Conservation (phyloP, 2,113 vertebrate species). For the Gallinago paraguaiae region DNA sequence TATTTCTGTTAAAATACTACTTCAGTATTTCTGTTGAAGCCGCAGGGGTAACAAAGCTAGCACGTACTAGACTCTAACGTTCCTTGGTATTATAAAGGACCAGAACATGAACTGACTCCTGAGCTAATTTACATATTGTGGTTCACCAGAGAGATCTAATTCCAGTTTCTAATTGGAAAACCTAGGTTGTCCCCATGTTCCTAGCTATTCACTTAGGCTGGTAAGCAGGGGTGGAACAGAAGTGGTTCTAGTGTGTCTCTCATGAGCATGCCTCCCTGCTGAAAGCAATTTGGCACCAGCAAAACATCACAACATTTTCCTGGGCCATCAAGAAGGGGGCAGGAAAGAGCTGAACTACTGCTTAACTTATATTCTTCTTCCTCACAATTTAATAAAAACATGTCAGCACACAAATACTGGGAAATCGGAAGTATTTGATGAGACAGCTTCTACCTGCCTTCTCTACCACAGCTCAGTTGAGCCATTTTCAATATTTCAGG, state of each 20-base stretch:
- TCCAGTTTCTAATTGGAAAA: not conserved
- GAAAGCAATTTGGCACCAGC: not conserved
- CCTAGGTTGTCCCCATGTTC: not conserved
- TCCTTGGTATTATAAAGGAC: not conserved
- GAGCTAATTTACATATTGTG: not conserved
- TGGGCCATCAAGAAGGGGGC: not conserved
- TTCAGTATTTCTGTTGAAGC: not conserved
- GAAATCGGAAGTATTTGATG: not conserved
- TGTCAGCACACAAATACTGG: not conserved
- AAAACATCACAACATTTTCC: not conserved
- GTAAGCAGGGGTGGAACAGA: not conserved
- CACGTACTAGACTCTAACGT: not conserved
- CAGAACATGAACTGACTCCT: not conserved
- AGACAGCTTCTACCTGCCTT: not conserved
- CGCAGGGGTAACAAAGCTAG: not conserved
- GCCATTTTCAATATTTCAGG: not conserved
- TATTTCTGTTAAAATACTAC: not conserved
- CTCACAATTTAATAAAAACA: not conserved
- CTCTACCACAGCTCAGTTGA: not conserved
- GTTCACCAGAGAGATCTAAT: not conserved
- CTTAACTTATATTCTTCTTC: not conserved
- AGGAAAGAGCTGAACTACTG: not conserved
- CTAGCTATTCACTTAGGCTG: not conserved
- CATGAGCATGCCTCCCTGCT: not conserved
- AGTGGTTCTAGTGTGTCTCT: not conserved